Percentiles rank a stretch among this genome's conserved stretches.
Evolutionary conservation across 37 sponge, comb jelly and placozoan genomes (phyloP).

Genomic region (Haliclona indistincta): DNA sequence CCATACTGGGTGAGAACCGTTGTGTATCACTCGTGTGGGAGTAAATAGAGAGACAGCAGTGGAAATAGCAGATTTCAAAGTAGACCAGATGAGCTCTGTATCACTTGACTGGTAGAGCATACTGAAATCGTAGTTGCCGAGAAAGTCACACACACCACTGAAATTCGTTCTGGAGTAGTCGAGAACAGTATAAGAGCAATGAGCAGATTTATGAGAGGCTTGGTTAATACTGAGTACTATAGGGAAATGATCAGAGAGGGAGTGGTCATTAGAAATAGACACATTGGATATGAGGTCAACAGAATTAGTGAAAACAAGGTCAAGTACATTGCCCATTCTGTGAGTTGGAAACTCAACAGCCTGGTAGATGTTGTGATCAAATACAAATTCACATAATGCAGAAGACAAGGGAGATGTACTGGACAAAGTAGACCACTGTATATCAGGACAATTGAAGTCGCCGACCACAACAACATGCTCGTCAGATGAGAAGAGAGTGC

Average conservation of each 20-base stretch:
- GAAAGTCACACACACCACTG: background rate
- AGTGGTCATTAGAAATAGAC: background rate
- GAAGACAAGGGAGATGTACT: background rate
- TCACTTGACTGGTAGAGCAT: background rate
- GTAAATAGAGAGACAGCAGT: background rate
- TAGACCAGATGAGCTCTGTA: background rate
- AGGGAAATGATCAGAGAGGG: background rate
- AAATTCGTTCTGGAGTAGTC: background rate
- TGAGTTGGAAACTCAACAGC: constrained; percentile 9
- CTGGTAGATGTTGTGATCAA: constrained; percentile 9
- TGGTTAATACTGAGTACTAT: background rate
- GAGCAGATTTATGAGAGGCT: background rate
- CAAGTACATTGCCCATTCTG: constrained; percentile 3
- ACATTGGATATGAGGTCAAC: background rate
- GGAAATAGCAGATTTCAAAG: background rate
- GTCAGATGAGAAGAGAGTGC: background rate
- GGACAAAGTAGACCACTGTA: constrained; percentile 13
- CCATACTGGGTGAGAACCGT: no score
- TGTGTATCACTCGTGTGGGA: no score
- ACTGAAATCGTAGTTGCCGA: background rate
- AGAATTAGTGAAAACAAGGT: constrained; percentile 9
- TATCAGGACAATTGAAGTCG: constrained; percentile 35
- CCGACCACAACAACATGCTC: background rate
- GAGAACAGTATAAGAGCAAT: background rate
- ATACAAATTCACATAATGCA: constrained; percentile 4